A percentile compares a stretch with the other conserved stretches of the same genome.
Evolutionary conservation across 2,888 invertebrate genomes (phyloP).

Genomic region (Oxyteleia sp.): DNA sequence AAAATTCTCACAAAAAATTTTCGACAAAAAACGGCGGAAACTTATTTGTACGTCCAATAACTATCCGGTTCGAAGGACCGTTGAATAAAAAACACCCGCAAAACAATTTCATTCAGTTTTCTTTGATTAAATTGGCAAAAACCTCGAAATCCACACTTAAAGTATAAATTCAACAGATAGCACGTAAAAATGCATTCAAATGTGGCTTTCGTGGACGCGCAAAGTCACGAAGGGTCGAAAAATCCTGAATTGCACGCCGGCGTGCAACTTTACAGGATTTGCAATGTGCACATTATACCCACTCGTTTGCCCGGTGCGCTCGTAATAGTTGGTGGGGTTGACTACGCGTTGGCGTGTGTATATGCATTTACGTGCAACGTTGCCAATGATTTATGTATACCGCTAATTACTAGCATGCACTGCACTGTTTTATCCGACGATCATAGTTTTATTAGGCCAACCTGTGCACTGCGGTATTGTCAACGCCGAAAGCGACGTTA

Average conservation of each 20-base stretch:
- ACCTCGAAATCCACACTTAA: slow-evolving; percentile 28
- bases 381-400: slow-evolving; percentile 87
- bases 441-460: slow-evolving; percentile 86
- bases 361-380: slow-evolving; percentile 83
- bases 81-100: too few relatives aligned
- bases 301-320: slow-evolving; percentile 76
- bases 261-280: slow-evolving; percentile 77
- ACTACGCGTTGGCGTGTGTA: slow-evolving; percentile 78
- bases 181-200: slow-evolving; percentile 57
- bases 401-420: slow-evolving; percentile 86
- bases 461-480: slow-evolving; percentile 84
- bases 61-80: too few relatives aligned
- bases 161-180: slow-evolving; percentile 62
- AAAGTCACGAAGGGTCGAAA: slow-evolving; percentile 63
- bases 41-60: too few relatives aligned
- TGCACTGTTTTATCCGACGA: slow-evolving; percentile 85
- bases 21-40: too few relatives aligned
- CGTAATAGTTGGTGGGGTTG: slow-evolving; percentile 54
- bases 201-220: slow-evolving; percentile 53
- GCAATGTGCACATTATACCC: slow-evolving; percentile 78
- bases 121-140: too few relatives aligned
- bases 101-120: too few relatives aligned
- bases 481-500: slow-evolving; percentile 75
- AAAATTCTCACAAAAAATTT: too few relatives aligned
- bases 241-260: slow-evolving; percentile 38